Base-by-base conservation (phyloP, 2,888 invertebrate genomes). In the Rhopalosiphum nymphaeae region DNA sequence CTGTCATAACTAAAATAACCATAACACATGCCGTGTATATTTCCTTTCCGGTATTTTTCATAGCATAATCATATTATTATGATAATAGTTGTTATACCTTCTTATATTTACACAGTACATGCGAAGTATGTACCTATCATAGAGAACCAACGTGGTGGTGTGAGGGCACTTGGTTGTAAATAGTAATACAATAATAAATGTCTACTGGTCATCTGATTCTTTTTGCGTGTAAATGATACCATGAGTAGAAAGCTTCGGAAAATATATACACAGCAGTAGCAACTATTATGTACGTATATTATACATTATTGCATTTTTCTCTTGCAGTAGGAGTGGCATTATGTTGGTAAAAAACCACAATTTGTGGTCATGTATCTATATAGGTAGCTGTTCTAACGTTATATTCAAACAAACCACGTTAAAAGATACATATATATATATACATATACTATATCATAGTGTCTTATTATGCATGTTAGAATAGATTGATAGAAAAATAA, bases 21-120 rank as follows among this genome's bases (percentile, higher is more conserved):
- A 36, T 29, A 42, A 49, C 53, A 93, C 89, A 61, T 57, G 26
- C 16, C 46, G 36, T 36, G 9, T 53, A 85, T 46, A 42, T 91
- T 91, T 94, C 25, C 46, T 42, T 90, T 93, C 61, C 90, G 90
- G 86, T 57, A 84, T 89, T 89, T 85, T 90, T 61, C 90, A 11
- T 25, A 46, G 3, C 91, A 67, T 87, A 36, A 90, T 94, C 90
- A 5, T 86, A 25, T 67, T n/a, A 36, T 87, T 88, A 42, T 88
- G 53, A 36, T 25, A 25, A 61, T 88, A 36, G 36, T 29, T 53
- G 36, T 29, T 53, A n/a, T 36, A n/a, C n/a, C 10, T 53, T n/a
- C 53, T 36, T 36, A 36, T 56, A 88, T 88, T 26, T 29, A 56
- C 29, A 29, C 11, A 61, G 26, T 16, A 44, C 26, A 25, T 61